Conservation (phyloP, 2,888 invertebrate genomes). For the Teleiodes luculella region DNA sequence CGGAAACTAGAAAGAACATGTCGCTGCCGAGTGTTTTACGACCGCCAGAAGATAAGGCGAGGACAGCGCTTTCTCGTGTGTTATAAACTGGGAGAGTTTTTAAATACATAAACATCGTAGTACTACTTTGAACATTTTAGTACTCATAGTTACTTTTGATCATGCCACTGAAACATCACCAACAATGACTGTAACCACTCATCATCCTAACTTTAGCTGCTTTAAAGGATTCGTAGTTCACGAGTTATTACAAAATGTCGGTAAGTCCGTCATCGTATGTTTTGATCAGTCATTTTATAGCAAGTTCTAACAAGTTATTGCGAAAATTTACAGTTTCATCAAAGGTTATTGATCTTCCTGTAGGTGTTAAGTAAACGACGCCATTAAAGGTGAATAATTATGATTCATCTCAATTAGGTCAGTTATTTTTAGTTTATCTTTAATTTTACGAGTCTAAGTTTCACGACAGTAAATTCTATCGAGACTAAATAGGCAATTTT, state of each 20-base stretch:
- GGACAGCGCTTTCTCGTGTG: constrained; percentile 23
- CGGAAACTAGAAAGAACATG: background rate
- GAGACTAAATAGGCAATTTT: no score
- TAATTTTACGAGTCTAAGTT: background rate
- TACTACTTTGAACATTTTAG: no score
- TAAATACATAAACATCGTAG: no score
- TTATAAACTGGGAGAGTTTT: constrained; percentile 22
- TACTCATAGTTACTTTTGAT: background rate
- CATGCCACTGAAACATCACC: no score
- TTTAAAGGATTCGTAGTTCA: no score
- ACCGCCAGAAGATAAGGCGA: constrained; percentile 27
- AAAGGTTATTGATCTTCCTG: background rate
- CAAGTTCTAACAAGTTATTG: background rate
- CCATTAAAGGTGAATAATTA: background rate
- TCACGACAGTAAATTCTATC: no score
- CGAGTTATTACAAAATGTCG: no score
- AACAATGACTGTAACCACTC: no score
- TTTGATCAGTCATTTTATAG: background rate
- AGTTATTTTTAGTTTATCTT: background rate
- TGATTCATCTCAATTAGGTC: no score
- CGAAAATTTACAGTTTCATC: background rate
- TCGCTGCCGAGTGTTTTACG: constrained; percentile 25
- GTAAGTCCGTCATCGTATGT: background rate
- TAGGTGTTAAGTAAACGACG: background rate
- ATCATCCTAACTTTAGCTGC: no score